phyloP scores from a whole-genome alignment of 2,888 invertebrate genomes.

The Drosophila phalerata region DNA sequence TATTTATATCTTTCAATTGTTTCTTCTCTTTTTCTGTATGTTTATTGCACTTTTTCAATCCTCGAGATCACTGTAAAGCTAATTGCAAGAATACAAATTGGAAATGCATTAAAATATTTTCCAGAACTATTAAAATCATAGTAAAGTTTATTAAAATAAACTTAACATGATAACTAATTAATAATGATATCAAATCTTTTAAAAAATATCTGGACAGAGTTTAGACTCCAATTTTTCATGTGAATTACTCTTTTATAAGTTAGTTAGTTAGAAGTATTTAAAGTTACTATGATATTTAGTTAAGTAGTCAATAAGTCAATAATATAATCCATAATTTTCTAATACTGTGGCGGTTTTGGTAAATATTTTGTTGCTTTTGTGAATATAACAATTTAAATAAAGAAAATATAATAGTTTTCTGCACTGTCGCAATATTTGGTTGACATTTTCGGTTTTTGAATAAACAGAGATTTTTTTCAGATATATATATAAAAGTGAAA shows the following conservation, averaged over 20 bases:
- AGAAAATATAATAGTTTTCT: too few relatives aligned
- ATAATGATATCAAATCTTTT: too few relatives aligned
- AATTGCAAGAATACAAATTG: constrained; percentile 2
- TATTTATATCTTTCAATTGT: constrained; percentile 24
- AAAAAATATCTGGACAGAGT: not conserved
- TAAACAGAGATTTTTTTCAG: not conserved
- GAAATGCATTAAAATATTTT: not conserved
- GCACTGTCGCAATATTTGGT: too few relatives aligned
- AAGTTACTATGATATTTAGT: too few relatives aligned
- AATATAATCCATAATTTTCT: too few relatives aligned
- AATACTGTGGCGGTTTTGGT: too few relatives aligned
- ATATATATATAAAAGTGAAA: too few relatives aligned
- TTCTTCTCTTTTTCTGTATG: constrained; percentile 20
- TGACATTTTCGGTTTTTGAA: not conserved
- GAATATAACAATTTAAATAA: not conserved
- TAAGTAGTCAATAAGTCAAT: too few relatives aligned
- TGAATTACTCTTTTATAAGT: too few relatives aligned
- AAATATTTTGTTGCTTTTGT: not conserved
- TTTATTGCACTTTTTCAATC: constrained; percentile 66
- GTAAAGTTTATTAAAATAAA: not conserved
- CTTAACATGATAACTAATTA: not conserved
- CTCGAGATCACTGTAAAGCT: constrained; percentile 6
- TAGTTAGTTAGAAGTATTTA: too few relatives aligned
- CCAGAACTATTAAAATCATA: not conserved
- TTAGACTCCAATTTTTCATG: too few relatives aligned